Percentiles rank a stretch among this genome's conserved stretches.
phyloP scores from a whole-genome alignment of 2,797 vertebrate genomes.

The Tympanoctomys barrerae region DNA sequence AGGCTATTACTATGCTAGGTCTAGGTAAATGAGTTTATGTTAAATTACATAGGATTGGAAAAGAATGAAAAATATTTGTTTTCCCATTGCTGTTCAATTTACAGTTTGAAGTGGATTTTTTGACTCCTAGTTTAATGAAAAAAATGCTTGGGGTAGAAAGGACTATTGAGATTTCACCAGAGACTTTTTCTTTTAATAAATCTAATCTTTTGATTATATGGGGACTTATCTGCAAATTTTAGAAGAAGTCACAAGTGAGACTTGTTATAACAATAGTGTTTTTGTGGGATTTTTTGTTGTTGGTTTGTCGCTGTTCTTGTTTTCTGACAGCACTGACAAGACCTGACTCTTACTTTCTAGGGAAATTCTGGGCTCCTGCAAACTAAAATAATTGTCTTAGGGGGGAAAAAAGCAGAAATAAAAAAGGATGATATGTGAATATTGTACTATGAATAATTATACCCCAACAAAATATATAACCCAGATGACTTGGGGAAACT shows the following conservation, averaged over 20 bases:
- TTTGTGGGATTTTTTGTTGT: slow-evolving; percentile 72
- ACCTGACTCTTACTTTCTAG: slow-evolving; percentile 85
- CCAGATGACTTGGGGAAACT: background rate
- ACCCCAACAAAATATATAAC: background rate
- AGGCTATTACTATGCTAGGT: slow-evolving; percentile 82
- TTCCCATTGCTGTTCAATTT: slow-evolving; percentile 79
- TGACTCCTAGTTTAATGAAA: slow-evolving; percentile 84
- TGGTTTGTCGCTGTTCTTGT: slow-evolving; percentile 82
- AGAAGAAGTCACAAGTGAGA: slow-evolving; percentile 85
- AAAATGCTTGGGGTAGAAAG: slow-evolving; percentile 83
- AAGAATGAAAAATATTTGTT: slow-evolving; percentile 74
- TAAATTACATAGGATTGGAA: slow-evolving; percentile 77
- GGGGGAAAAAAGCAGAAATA: slow-evolving; percentile 84
- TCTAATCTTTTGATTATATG: slow-evolving; percentile 83
- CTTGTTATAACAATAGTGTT: slow-evolving; percentile 76
- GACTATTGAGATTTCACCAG: slow-evolving; percentile 85
- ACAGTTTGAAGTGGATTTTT: slow-evolving; percentile 81
- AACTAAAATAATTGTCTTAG: slow-evolving; percentile 82
- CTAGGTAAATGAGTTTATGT: slow-evolving; percentile 81
- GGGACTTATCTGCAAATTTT: slow-evolving; percentile 83
- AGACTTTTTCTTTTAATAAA: slow-evolving; percentile 84
- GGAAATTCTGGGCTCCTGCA: slow-evolving; percentile 84
- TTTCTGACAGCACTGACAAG: slow-evolving; percentile 87
- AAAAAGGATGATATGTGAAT: background rate
- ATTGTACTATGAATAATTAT: background rate